Evolutionary conservation across 2,113 vertebrate genomes (phyloP).

Genomic region (Neotoma lepida): DNA sequence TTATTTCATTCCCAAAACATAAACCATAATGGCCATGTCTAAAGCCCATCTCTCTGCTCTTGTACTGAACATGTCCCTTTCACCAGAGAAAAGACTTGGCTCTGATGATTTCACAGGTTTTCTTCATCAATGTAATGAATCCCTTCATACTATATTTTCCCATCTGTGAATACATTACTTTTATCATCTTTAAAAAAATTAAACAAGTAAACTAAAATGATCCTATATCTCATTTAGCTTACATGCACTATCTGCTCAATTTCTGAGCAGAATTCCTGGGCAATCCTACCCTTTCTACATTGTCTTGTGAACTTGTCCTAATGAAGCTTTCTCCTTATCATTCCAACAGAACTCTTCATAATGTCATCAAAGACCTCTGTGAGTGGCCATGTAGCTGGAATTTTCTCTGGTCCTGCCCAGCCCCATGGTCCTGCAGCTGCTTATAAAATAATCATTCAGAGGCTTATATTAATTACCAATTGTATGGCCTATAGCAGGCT

Average conservation of each 20-base stretch:
- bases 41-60: neutral
- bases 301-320: constrained; percentile 2
- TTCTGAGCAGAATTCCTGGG: neutral
- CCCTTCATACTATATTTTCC: neutral
- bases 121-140: neutral
- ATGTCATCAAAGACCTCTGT: neutral
- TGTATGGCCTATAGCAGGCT: too few species aligned
- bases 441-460: too few species aligned
- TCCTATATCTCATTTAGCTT: neutral
- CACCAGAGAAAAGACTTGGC: neutral
- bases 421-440: too few species aligned
- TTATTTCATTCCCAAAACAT: neutral
- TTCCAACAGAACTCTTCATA: neutral
- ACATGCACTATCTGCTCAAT: neutral
- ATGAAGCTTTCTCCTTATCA: neutral
- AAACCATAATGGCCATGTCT: neutral
- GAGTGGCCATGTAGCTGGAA: too few species aligned
- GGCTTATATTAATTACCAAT: too few species aligned
- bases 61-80: neutral
- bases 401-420: too few species aligned
- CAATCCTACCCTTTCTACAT: neutral
- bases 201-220: neutral
- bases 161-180: neutral
- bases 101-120: neutral
- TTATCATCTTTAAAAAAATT: neutral